Base-by-base conservation (phyloP, 2,888 invertebrate genomes). In the Rhagonycha lutea region DNA sequence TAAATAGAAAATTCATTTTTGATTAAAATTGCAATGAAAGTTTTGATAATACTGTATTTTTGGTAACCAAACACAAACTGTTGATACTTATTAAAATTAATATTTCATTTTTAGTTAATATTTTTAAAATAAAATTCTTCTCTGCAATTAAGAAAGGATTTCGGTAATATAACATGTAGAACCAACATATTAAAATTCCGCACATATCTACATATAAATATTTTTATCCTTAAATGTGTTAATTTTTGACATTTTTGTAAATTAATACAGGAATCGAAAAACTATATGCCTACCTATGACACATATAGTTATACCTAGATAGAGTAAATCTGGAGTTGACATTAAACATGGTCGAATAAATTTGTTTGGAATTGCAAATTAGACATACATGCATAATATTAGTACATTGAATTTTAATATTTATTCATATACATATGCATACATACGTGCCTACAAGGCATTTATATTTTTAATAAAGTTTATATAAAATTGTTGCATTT, bases 361-460 rank as follows among this genome's bases (percentile, higher is more conserved):
- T 65, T 65, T 65, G 63, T 65, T 65, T 24, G 63, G 63, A 65
- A 65, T 65, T 65, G 24, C 63, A 65, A 65, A 65, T 65, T 18
- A 65, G 63, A 65, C 63, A 24, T 65, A 65, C 26, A 65, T 65
- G 63, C 63, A 65, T 65, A 65, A 65, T 65, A 65, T 65, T 65
- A 24, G 63, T 65, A 24, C 63, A 65, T 65, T 65, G 47, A 65
- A 65, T 65, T 65, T 65, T 65, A 65, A 65, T 65, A 26, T n/a
- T 23, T 65, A 65, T 65, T 65, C 63, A 65, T 23, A 65, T 24
- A 65, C n/a, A 47, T n/a, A 47, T 47, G n/a, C 12, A n/a, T 65
- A 65, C 23, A 26, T 65, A n/a, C 24, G n/a, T 24, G 24, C 63
- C 63, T 24, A 14, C 14, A 14, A 63, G 63, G 63, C 63, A 65